Evolutionary conservation across 1,140 invertebrate species (phyloP), one percentile per base, ranked within the genome.

Genomic region (Platorchestia sp.): DNA sequence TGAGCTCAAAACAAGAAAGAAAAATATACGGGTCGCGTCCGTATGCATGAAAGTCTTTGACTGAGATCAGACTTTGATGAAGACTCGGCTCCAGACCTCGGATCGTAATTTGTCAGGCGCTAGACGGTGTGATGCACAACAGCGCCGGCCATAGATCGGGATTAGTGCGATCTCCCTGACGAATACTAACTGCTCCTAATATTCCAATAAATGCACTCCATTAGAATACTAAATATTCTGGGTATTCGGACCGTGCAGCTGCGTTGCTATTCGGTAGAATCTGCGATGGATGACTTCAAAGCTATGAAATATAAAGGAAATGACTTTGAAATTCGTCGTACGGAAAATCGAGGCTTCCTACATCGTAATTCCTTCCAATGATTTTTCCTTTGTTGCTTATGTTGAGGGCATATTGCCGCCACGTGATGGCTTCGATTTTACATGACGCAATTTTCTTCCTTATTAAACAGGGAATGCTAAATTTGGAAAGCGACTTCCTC

Each of bases 121-220:
- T 0, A 36, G 91, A n/a, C 19, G 43, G 91, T 45, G 91, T 93
- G 45, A 93, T 93, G 43, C 43, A 41, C 91, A 93, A 40, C 91
- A 45, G 91, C 43, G 43, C 36, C 36, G 91, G 45, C 91, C 91
- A 93, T 93, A 93, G 91, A 93, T 93, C 43, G 45, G 45, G 91
- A 93, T 93, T 93, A 93, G 45, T 40, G 43, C 43, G 91, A 45
- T 47, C 45, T 40, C 43, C 45, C 45, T 93, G 91, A 93, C 91
- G 91, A 93, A 93, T 93, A 93, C 91, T 93, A 93, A 93, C 91
- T 93, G 91, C 91, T 93, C 45, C 45, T 93, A 93, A 93, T 93
- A 47, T 93, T 45, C 91, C 91, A 93, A 44, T 93, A 93, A 93
- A 93, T 93, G 91, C 91, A 93, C 91, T 93, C 45, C 91, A 93